Evolutionary conservation across 2,797 vertebrate species (phyloP).

Genomic region (Pseudocheirus occidentalis): DNA sequence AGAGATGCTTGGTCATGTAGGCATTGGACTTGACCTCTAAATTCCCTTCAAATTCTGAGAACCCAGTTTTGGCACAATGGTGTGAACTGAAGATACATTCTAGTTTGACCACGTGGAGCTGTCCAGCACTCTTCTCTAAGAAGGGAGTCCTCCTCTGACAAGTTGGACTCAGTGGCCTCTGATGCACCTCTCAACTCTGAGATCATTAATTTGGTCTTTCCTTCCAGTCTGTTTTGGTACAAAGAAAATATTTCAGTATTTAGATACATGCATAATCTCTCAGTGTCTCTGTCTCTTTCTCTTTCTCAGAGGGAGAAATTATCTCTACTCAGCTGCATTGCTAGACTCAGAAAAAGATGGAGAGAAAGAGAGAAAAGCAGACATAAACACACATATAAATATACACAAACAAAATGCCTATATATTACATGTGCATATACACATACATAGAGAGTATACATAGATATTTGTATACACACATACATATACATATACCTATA

Average conservation of each 20-base stretch:
- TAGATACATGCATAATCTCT: not conserved
- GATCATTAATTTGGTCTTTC: not conserved
- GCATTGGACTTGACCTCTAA: not conserved
- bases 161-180: not conserved
- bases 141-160: not conserved
- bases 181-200: not conserved
- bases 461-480: too few species aligned
- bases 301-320: not conserved
- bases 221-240: not conserved
- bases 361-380: not conserved
- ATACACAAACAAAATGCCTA: too few species aligned
- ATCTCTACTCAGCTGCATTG: not conserved
- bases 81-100: not conserved
- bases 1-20: not conserved
- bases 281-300: not conserved
- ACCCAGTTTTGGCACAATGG: not conserved
- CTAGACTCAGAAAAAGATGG: not conserved
- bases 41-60: not conserved
- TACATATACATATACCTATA: not conserved
- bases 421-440: not conserved
- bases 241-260: not conserved
- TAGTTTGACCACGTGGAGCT: not conserved
- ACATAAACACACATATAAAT: not conserved
- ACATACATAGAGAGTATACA: not conserved
- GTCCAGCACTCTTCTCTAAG: not conserved